phyloP scores from a whole-genome alignment of 37 sponge, comb jelly and placozoan genomes.

The Beroe ovata region DNA sequence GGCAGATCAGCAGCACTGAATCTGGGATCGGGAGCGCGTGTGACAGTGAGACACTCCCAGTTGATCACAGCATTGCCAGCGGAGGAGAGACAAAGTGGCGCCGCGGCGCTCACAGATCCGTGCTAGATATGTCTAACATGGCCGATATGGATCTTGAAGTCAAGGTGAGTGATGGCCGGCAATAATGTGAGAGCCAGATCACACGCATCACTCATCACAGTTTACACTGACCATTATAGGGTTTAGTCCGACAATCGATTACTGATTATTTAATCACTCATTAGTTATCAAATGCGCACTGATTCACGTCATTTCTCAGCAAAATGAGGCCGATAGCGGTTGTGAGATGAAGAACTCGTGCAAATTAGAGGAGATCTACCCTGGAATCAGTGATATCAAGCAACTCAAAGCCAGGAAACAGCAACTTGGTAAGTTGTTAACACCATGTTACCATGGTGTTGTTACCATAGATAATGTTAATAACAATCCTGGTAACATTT shows the following conservation, averaged over 20 bases:
- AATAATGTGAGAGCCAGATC: too few relatives aligned
- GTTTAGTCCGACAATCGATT: too few relatives aligned
- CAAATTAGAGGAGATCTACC: not conserved
- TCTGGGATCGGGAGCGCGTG: not conserved
- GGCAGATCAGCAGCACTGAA: not conserved
- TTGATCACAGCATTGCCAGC: not conserved
- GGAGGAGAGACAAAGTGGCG: not conserved
- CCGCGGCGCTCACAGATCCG: not conserved
- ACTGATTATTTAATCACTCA: too few relatives aligned
- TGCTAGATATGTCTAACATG: not conserved
- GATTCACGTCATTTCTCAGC: too few relatives aligned
- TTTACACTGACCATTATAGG: too few relatives aligned
- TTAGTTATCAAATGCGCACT: too few relatives aligned
- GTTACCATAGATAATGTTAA: too few relatives aligned
- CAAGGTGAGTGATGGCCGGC: too few relatives aligned
- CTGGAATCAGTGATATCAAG: not conserved
- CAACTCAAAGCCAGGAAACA: not conserved
- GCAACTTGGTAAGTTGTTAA: conserved; percentile 18
- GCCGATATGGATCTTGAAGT: not conserved
- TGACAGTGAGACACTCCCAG: not conserved
- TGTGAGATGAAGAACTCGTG: not conserved
- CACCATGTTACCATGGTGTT: too few relatives aligned
- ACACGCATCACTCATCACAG: too few relatives aligned
- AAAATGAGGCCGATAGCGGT: conserved; percentile 18
- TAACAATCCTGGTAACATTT: too few relatives aligned